Evolutionary conservation across 2,888 invertebrate species (phyloP), one percentile per base, ranked within the genome.

Genomic region (Clivina fossor): DNA sequence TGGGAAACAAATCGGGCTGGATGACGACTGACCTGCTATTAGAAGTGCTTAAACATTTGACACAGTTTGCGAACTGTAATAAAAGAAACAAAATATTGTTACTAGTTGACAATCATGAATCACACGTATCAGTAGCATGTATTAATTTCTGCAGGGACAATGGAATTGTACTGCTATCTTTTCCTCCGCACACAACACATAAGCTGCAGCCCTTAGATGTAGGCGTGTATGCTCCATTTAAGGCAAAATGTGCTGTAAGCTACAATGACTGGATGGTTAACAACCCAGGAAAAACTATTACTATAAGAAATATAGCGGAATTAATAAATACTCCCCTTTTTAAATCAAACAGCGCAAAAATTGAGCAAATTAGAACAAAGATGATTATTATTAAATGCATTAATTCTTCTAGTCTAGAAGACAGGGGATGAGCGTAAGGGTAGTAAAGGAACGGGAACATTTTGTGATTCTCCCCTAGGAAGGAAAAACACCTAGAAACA

Each of bases 151-250:
- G 65, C 28, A 66, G 65, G 59, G 65, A 66, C 38, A 66, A 68
- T 62, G 69, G 70, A 4, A 64, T 73, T 37, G 58, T 68, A 18
- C 46, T 69, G 49, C 53, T 70, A 11, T 65, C 68, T 9, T 66
- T 72, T 54, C 67, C 69, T 18, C 69, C 68, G 5, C 68, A 70
- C 44, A 66, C 65, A 53, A 60, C 61, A 30, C 68, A 70, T 58
- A 62, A 62, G 47, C 49, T 69, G 9, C 69, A 70, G 59, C 68
- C 68, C 18, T 47, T 68, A 15, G 66, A 65, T 53, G 54, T 57
- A 9, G 43, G 61, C 19, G 64, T 69, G 4, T 66, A 59, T 60
- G 63, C 63, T 8, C 64, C 68, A 19, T 66, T 68, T 43, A 69
- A 69, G 54, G 58, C 60, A 15, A 65, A 63, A 13, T 63, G 60